Base-by-base conservation (phyloP, 2,888 invertebrate genomes). In the Synanthedon vespiformis region DNA sequence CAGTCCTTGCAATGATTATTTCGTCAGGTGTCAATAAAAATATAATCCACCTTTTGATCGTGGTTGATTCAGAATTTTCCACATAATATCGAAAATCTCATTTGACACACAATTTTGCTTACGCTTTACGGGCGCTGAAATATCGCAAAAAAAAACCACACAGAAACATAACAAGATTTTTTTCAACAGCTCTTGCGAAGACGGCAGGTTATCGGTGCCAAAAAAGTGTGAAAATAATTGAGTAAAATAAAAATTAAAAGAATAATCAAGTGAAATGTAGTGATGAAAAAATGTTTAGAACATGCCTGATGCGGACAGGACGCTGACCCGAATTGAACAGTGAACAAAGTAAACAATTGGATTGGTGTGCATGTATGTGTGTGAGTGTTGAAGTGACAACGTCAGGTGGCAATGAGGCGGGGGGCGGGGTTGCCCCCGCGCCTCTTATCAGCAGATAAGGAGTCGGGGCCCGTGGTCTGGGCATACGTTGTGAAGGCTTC, bases 371-470 rank as follows among this genome's bases (percentile, higher is more conserved):
- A 69, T 65, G 67, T 65, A 69, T 70, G 68, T 71, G 72, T 73
- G 73, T 65, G 34, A 10, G 34, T 34, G 73, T 60, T 61, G 69
- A 60, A 48, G 77, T 72, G 74, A 73, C 65, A 76, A 77, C 77
- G 85, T 80, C 80, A 81, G 80, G 83, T 80, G 81, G 83, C 77
- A 74, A 85, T 86, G 85, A 80, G 80, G 85, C 80, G 84, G 78
- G 85, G 83, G 80, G 82, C 77, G 78, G 72, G 74, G 63, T 72
- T 75, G 80, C 79, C 84, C 82, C 82, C 85, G 83, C 85, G 84
- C 84, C 80, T 80, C 80, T 85, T 86, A 86, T 86, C 86, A 80
- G 72, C 65, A 80, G 86, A 85, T 86, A 84, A 82, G 84, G 80
- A 77, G 74, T 75, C 76, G 82, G 77, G 77, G 79, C 75, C 64